phyloP scores from a whole-genome alignment of 2,113 vertebrate genomes.

The Trematocara nigrifrons region DNA sequence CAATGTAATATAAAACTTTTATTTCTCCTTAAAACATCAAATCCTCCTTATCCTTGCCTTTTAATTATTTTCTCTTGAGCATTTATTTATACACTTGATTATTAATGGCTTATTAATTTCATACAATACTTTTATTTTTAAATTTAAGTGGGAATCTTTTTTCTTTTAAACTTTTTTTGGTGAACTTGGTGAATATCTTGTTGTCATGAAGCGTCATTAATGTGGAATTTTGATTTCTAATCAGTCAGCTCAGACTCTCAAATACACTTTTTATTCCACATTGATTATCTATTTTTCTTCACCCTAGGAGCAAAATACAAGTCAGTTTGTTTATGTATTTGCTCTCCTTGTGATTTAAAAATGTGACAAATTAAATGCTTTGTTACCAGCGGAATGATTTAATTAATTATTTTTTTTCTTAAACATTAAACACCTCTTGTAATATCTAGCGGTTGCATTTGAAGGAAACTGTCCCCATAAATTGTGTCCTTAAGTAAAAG shows the following conservation, averaged over 20 bases:
- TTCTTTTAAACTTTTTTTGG: background rate
- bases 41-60: background rate
- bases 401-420: background rate
- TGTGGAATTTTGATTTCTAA: background rate
- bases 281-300: background rate
- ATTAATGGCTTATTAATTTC: background rate
- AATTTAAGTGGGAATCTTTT: background rate
- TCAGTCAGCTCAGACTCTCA: background rate
- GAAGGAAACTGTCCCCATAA: background rate
- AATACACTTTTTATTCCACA: background rate
- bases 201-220: background rate
- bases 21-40: background rate
- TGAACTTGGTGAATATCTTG: background rate
- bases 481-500: background rate
- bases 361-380: background rate
- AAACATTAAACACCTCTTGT: background rate
- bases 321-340: background rate
- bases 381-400: background rate
- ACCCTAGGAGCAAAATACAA: background rate
- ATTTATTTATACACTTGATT: background rate
- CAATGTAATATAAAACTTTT: background rate
- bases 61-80: background rate
- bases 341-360: background rate
- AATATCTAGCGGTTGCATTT: background rate
- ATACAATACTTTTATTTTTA: background rate